These are phyloP conservation scores for Petrocephalus sullivani DNA, from an alignment of 2,797 vertebrate genomes.

Conservation along the genomic window DNA sequence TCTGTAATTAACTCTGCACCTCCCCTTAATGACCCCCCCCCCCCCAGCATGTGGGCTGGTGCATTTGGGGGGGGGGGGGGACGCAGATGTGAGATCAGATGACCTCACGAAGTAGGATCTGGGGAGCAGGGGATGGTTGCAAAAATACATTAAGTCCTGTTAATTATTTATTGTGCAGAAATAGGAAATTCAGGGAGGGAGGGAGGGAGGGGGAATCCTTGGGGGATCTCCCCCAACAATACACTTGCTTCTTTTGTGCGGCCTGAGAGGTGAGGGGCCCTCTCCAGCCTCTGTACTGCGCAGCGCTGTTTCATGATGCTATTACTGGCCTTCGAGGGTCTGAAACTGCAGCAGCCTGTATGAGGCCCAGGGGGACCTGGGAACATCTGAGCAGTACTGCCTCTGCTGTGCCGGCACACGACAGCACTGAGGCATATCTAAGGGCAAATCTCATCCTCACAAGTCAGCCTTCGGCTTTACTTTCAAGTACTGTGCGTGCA, in stretches of 20 bases:
- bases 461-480: no score
- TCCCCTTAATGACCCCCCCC: background rate
- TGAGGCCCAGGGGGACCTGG: no score
- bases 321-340: background rate
- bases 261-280: background rate
- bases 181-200: background rate
- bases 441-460: no score
- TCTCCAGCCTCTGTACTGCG: background rate
- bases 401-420: background rate
- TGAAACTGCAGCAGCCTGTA: background rate
- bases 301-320: background rate
- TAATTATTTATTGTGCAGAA: slow-evolving; percentile 23
- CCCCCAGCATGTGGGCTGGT: background rate
- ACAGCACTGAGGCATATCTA: no score
- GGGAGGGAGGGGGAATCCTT: background rate
- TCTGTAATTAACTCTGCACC: background rate
- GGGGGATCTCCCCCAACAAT: background rate
- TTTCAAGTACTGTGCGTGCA: background rate
- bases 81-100: background rate
- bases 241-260: background rate
- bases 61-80: background rate
- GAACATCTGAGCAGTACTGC: background rate
- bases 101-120: background rate
- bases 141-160: slow-evolving; percentile 9
- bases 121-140: background rate